Base-by-base conservation (phyloP, 2,888 invertebrate genomes). In the Bibio marci region DNA sequence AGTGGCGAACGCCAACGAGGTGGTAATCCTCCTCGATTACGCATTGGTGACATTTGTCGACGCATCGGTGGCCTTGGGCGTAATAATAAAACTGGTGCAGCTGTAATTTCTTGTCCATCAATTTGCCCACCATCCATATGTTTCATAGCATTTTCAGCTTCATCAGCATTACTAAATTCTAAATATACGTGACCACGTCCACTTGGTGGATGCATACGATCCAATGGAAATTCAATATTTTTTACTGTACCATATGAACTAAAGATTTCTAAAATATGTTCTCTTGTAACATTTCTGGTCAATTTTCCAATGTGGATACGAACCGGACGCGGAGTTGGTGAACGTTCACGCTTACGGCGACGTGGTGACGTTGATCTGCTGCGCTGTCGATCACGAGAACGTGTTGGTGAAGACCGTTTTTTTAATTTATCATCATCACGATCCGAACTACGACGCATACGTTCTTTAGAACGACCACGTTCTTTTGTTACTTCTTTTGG, bases 111-210 rank as follows among this genome's bases (percentile, higher is more conserved):
- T 59, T 92, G 88, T 13, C 90, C 90, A 65, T 94, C 92, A 53
- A 95, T 85, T 65, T 94, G 92, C 39, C 91, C 98, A 56, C 95
- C 97, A 64, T 98, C 95, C 97, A 98, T 97, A 56, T 95, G 91
- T 61, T 95, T 95, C 78, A 97, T 88, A 1, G 97, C 97, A 59
- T 92, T 91, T 58, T 95, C 94, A 15, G 97, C 95, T 60, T 95
- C 94, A 48, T 95, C 95, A 0, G 91, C 71, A 39, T 78, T 87
- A 47, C 76, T 80, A 62, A 83, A 98, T 54, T 98, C 97, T 3
- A 98, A 85, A 59, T 95, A 97, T 11, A 91, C 92, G 61, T 86
- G 87, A 2, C 94, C 92, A 22, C 87, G 73, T n/a, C 87, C 85
- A 48, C 87, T 73, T 54, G 83, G 80, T 0, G 80, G 76, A 60